Evolutionary conservation across 2,797 vertebrate genomes (phyloP).

Genomic region (Rhabdomys pumilio): DNA sequence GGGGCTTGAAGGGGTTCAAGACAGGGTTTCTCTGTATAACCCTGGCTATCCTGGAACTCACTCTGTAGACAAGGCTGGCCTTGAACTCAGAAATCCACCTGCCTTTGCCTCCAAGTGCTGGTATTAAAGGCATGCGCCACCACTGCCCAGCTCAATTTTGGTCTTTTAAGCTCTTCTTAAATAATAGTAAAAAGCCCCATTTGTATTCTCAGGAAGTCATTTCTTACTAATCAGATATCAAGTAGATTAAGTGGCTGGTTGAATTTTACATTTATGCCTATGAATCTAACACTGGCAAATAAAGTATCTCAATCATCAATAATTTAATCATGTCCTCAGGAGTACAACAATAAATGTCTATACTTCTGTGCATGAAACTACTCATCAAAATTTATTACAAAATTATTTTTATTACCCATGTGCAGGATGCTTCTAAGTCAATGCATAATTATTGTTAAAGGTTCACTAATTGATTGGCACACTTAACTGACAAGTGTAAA

Average conservation of each 20-base stretch:
- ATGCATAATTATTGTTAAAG: slow-evolving; percentile 6
- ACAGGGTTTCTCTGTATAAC: too few relatives aligned
- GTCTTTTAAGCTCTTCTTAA: slow-evolving; percentile 6
- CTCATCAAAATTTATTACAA: slow-evolving; percentile 25
- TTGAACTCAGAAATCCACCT: too few relatives aligned
- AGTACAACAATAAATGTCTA: background rate
- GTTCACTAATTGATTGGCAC: slow-evolving; percentile 7
- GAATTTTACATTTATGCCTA: slow-evolving; percentile 29
- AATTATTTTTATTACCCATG: background rate
- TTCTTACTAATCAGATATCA: slow-evolving; percentile 13
- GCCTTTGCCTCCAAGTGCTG: too few relatives aligned
- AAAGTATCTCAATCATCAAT: background rate
- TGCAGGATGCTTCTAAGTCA: background rate
- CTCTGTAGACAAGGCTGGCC: too few relatives aligned
- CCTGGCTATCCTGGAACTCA: too few relatives aligned
- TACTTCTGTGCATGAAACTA: background rate
- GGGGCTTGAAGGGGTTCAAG: too few relatives aligned
- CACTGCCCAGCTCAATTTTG: background rate
- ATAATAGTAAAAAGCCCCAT: background rate
- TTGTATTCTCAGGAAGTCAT: slow-evolving; percentile 20
- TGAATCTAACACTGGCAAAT: background rate
- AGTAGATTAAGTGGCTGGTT: background rate
- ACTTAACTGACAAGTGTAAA: background rate
- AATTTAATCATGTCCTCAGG: background rate
- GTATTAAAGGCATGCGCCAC: too few relatives aligned